A percentile compares a stretch with the other conserved stretches of the same genome.
phyloP scores from a whole-genome alignment of 2,888 invertebrate genomes.

The Tenthredo mesomela region DNA sequence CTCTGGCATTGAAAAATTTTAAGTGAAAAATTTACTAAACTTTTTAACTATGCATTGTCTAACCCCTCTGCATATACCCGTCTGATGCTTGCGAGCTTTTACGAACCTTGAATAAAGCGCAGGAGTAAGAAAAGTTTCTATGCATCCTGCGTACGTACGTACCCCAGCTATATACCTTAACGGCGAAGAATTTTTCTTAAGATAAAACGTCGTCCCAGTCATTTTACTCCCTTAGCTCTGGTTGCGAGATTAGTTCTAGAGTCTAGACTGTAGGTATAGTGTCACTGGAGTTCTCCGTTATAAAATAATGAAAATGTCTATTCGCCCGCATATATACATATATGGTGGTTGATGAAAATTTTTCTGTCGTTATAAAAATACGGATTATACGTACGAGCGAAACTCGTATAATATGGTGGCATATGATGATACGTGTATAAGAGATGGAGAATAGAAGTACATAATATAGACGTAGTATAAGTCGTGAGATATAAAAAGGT shows the following conservation, averaged over 20 bases:
- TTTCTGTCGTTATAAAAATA: neutral
- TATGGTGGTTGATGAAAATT: too few relatives aligned
- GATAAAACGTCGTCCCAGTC: neutral
- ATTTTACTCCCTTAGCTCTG: neutral
- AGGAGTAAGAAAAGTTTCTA: neutral
- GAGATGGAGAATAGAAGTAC: neutral
- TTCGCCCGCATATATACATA: neutral
- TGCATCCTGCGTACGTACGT: neutral
- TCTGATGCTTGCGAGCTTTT: neutral
- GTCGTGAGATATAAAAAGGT: neutral
- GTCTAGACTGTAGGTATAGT: neutral
- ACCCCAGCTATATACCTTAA: neutral
- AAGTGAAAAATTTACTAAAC: neutral
- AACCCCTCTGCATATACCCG: too few relatives aligned
- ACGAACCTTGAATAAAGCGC: neutral
- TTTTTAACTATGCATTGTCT: neutral
- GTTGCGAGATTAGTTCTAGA: slow-evolving; percentile 6
- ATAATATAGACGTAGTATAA: too few relatives aligned
- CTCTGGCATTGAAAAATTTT: slow-evolving; percentile 5
- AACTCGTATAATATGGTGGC: too few relatives aligned
- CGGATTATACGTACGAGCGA: neutral
- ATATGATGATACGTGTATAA: too few relatives aligned
- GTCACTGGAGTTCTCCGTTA: neutral
- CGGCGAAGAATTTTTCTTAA: neutral
- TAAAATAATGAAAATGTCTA: neutral